These are phyloP conservation scores for Linepithema humile DNA, from an alignment of 1,140 invertebrate genomes.

Conservation along the genomic window DNA sequence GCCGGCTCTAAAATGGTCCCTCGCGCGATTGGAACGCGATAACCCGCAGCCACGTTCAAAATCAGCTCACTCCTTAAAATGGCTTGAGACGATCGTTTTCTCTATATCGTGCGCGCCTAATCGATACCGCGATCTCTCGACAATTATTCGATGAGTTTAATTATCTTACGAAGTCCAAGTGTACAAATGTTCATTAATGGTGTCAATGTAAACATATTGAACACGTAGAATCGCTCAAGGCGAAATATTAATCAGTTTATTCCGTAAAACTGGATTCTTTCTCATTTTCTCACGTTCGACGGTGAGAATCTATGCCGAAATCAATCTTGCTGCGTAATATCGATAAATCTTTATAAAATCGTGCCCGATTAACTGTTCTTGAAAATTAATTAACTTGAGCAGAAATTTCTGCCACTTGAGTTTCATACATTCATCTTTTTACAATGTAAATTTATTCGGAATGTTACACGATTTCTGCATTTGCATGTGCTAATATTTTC, in stretches of 20 bases:
- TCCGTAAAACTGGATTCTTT: not conserved
- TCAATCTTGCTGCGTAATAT: not conserved
- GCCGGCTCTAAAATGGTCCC: slow-evolving; percentile 13
- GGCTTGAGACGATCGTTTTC: not conserved
- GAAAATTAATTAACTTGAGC: slow-evolving; percentile 12
- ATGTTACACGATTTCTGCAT: not conserved
- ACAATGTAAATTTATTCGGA: slow-evolving; percentile 35
- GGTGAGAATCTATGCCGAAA: not conserved
- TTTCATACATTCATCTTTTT: not conserved
- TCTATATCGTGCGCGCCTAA: slow-evolving; percentile 4
- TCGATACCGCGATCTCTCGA: slow-evolving; percentile 23
- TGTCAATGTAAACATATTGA: not conserved
- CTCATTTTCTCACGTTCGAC: not conserved
- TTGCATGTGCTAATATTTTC: not conserved
- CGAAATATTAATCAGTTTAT: not conserved
- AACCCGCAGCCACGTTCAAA: not conserved
- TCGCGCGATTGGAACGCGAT: slow-evolving; percentile 34
- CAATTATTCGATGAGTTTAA: slow-evolving; percentile 21
- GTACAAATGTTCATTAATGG: slow-evolving; percentile 12
- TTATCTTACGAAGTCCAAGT: not conserved
- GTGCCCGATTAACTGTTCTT: not conserved
- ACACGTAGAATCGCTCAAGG: not conserved
- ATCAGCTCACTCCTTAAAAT: slow-evolving; percentile 13
- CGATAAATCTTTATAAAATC: not conserved
- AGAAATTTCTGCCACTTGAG: not conserved